Percentiles rank a stretch among this genome's conserved stretches.
Conservation (phyloP, 2,113 vertebrate genomes). For the Enhydra lutris region DNA sequence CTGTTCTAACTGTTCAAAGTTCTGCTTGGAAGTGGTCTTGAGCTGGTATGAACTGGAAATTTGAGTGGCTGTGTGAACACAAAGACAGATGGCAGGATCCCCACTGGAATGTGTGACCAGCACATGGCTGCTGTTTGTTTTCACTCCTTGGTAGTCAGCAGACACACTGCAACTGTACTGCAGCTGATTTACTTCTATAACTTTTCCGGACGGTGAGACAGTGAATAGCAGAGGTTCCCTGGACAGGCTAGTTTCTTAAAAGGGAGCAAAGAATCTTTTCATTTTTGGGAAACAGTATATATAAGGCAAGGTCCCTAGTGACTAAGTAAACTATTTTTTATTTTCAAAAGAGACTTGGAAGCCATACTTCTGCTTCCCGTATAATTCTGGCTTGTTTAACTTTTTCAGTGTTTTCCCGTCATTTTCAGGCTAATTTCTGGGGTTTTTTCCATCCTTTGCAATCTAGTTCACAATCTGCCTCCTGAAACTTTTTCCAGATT, state of each 20-base stretch:
- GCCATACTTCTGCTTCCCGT: background rate
- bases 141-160: constrained; percentile 78
- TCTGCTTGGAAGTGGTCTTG: constrained; percentile 80
- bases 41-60: constrained; percentile 83
- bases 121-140: constrained; percentile 81
- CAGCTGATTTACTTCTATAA: constrained; percentile 81
- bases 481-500: background rate
- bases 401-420: background rate
- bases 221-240: constrained; percentile 22
- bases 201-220: constrained; percentile 30
- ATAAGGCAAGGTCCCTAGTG: background rate
- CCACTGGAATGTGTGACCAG: constrained; percentile 83
- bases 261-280: background rate
- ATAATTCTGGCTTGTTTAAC: background rate
- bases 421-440: background rate
- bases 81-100: constrained; percentile 85
- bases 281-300: background rate
- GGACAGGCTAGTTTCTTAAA: background rate
- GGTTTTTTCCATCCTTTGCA: background rate
- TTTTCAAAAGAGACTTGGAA: constrained; percentile 4
- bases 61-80: constrained; percentile 81
- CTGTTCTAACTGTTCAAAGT: constrained; percentile 76
- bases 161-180: constrained; percentile 77
- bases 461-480: background rate
- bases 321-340: background rate